phyloP scores from a whole-genome alignment of 2,888 invertebrate genomes.

The Hylaea fasciaria region DNA sequence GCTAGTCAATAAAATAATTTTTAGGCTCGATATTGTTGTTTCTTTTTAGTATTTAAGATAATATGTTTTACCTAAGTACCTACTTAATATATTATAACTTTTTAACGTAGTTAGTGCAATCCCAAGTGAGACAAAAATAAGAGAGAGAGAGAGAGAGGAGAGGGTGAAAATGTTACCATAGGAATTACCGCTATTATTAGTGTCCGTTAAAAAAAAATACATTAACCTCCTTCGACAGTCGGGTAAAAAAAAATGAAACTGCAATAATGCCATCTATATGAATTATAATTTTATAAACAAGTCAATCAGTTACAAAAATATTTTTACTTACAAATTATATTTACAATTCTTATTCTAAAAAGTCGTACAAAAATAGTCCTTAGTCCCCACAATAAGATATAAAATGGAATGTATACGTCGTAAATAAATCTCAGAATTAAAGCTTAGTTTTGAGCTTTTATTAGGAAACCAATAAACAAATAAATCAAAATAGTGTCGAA shows the following conservation, averaged over 20 bases:
- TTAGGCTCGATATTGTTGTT: slow-evolving; percentile 62
- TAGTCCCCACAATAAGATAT: slow-evolving; percentile 30
- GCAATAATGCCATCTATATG: slow-evolving; percentile 8
- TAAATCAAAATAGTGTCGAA: background rate
- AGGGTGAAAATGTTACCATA: too few species aligned
- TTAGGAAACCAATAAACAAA: slow-evolving; percentile 10
- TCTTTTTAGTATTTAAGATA: slow-evolving; percentile 25
- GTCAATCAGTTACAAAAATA: slow-evolving; percentile 66
- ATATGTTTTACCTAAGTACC: background rate
- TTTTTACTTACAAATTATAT: slow-evolving; percentile 61
- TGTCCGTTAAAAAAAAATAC: too few species aligned
- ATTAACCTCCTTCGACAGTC: too few species aligned
- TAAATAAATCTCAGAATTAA: slow-evolving; percentile 17
- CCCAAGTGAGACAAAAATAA: too few species aligned
- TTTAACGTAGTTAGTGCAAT: too few species aligned
- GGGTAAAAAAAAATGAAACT: slow-evolving; percentile 13
- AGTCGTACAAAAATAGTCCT: slow-evolving; percentile 60
- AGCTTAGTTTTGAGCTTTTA: slow-evolving; percentile 23
- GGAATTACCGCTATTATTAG: too few species aligned
- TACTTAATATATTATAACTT: too few species aligned
- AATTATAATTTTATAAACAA: slow-evolving; percentile 70
- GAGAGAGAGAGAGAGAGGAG: too few species aligned
- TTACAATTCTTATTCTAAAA: slow-evolving; percentile 61
- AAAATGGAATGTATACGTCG: slow-evolving; percentile 32
- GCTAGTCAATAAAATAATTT: slow-evolving; percentile 82